Base-by-base conservation (phyloP, 2,797 vertebrate genomes). In the Ispidina picta region DNA sequence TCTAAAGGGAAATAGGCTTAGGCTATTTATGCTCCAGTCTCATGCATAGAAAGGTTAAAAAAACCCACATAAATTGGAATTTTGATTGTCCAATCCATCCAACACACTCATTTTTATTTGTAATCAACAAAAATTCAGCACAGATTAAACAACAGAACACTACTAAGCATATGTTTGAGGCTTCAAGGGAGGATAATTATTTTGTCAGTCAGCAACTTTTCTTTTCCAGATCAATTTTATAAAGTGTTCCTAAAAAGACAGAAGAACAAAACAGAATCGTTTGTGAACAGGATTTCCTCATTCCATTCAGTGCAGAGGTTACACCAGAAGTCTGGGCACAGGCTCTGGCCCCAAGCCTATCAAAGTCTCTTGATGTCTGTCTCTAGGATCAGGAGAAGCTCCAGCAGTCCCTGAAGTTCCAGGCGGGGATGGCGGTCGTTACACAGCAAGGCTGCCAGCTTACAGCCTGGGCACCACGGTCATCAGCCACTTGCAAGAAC, bases 51-150 rank as follows among this genome's bases (percentile, higher is more conserved):
- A 86, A 79, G 31, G 44, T 78, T 89, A 88, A 88, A 90, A 89
- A 96, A 92, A 75, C 56, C 64, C 82, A 93, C 66, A 80, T 37
- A 91, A 89, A 96, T 89, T 83, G 93, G 77, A 94, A 65, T 80
- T 85, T 84, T 94, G 88, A 96, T 83, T 90, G 66, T 84, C 90
- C 90, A 83, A 97, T 94, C 76, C 66, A 88, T 75, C 68, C 86
- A 91, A 78, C 74, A 74, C 37, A 75, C 37, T 82, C 79, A 83
- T 93, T 96, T 96, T 95, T 96, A 95, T 96, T 97, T 97, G 96
- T 25, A 95, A 96, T 96, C 93, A 96, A 94, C 54, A 88, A 94
- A 96, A 97, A 96, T 93, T 88, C 96, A 44, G 41, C 69, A 83
- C n/a, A 68, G 78, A 85, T 95, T 93, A 96, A 97, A 95, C 60